Evolutionary conservation across 2,888 invertebrate species (phyloP).

Genomic region (Rhagophthalmus giganteus): DNA sequence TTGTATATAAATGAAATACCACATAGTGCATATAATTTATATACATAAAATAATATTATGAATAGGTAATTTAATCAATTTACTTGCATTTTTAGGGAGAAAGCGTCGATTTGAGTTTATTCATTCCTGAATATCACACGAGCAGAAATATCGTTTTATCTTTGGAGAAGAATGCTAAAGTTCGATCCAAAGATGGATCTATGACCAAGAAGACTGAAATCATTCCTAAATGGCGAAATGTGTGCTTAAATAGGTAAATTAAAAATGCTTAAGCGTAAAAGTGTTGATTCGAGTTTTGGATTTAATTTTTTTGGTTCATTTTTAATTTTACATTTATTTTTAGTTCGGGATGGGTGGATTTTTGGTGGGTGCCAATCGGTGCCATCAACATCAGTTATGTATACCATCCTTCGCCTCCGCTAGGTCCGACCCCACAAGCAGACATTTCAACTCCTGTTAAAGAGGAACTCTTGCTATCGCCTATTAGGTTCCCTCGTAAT

Average conservation of each 20-base stretch:
- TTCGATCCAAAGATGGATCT: slow-evolving; percentile 74
- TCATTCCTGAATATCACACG: slow-evolving; percentile 90
- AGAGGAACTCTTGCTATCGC: slow-evolving; percentile 88
- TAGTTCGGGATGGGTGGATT: slow-evolving; percentile 86
- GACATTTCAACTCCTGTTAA: slow-evolving; percentile 93
- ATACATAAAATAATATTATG: too few species aligned
- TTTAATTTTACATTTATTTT: too few species aligned
- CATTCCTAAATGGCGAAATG: slow-evolving; percentile 77
- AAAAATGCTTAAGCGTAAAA: too few species aligned
- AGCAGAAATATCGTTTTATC: slow-evolving; percentile 80
- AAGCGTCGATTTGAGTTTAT: slow-evolving; percentile 86
- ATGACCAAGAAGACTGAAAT: slow-evolving; percentile 61
- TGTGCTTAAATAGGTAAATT: too few species aligned
- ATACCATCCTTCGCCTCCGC: slow-evolving; percentile 89
- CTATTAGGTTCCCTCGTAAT: slow-evolving; percentile 85
- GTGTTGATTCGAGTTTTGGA: too few species aligned
- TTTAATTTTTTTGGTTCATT: too few species aligned
- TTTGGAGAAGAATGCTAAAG: slow-evolving; percentile 84
- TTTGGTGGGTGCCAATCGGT: slow-evolving; percentile 94
- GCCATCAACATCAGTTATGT: slow-evolving; percentile 88
- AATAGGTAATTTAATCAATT: too few species aligned
- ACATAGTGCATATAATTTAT: too few species aligned
- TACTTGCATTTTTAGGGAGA: slow-evolving; percentile 71
- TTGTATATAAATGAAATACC: too few species aligned
- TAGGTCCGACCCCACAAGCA: slow-evolving; percentile 86